phyloP scores from a whole-genome alignment of 2,888 invertebrate species.

The Eristalis tenax region DNA sequence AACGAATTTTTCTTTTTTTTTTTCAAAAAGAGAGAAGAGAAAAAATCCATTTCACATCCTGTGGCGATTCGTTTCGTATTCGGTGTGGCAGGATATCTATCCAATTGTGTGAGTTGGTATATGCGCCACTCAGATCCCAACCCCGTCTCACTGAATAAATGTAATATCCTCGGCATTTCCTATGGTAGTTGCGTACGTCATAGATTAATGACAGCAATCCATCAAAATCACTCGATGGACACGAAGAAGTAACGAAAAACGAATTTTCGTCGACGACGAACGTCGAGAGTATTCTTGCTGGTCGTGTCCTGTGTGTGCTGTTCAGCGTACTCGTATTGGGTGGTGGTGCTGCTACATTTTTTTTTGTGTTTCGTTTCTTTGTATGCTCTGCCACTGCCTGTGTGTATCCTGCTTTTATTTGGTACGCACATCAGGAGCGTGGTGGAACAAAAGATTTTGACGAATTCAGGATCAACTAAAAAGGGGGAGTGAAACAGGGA shows the following conservation, averaged over 20 bases:
- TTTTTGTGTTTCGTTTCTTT: slow-evolving; percentile 35
- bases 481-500: slow-evolving; percentile 25
- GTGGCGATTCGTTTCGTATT: slow-evolving; percentile 72
- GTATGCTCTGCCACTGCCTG: slow-evolving; percentile 43
- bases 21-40: slow-evolving; percentile 21
- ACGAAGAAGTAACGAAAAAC: slow-evolving; percentile 77
- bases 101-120: slow-evolving; percentile 51
- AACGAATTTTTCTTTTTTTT: not conserved
- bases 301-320: slow-evolving; percentile 68
- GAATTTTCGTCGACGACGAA: slow-evolving; percentile 67
- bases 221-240: slow-evolving; percentile 82
- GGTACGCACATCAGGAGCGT: slow-evolving; percentile 61
- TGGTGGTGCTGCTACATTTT: slow-evolving; percentile 65
- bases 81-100: slow-evolving; percentile 71
- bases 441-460: slow-evolving; percentile 67
- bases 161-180: slow-evolving; percentile 73
- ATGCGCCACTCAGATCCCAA: slow-evolving; percentile 41
- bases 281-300: slow-evolving; percentile 36
- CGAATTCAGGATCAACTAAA: slow-evolving; percentile 57
- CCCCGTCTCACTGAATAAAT: slow-evolving; percentile 69
- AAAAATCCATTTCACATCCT: slow-evolving; percentile 71
- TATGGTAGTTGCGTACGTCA: slow-evolving; percentile 81
- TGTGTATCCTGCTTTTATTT: slow-evolving; percentile 63
- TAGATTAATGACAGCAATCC: slow-evolving; percentile 82
- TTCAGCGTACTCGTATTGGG: slow-evolving; percentile 55